A percentile compares a stretch with the other conserved stretches of the same genome.
Evolutionary conservation across 2,888 invertebrate genomes (phyloP).

Genomic region (Coenonympha arcania): DNA sequence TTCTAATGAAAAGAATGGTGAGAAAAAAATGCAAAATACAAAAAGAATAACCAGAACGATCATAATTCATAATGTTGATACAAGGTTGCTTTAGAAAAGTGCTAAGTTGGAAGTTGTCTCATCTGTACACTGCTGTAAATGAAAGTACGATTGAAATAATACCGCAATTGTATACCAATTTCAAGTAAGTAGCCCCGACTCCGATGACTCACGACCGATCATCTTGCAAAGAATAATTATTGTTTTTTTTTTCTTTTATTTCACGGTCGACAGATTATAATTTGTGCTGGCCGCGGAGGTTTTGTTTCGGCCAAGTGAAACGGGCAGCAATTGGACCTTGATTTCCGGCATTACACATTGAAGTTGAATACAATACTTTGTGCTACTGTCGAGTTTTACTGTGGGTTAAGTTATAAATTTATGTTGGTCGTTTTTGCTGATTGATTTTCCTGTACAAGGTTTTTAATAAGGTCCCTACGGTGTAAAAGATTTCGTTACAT

Average conservation of each 20-base stretch:
- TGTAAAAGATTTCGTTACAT: too few species aligned
- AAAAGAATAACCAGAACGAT: too few species aligned
- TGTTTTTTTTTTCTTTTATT: slow-evolving; percentile 28
- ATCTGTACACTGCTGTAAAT: slow-evolving; percentile 2
- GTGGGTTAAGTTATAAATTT: not conserved
- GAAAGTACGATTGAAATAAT: slow-evolving; percentile 15
- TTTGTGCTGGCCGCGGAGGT: slow-evolving; percentile 36
- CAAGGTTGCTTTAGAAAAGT: not conserved
- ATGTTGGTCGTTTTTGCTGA: too few species aligned
- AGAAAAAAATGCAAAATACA: too few species aligned
- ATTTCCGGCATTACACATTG: slow-evolving; percentile 47
- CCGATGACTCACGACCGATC: slow-evolving; percentile 20
- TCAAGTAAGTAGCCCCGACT: slow-evolving; percentile 1
- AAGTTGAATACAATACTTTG: slow-evolving; percentile 19
- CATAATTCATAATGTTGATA: not conserved
- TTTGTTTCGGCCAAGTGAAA: slow-evolving; percentile 64
- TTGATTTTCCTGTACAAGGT: too few species aligned
- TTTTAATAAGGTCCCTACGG: too few species aligned
- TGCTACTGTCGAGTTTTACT: slow-evolving; percentile 1
- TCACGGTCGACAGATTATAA: slow-evolving; percentile 32
- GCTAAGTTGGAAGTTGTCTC: not conserved
- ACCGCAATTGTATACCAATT: slow-evolving; percentile 9
- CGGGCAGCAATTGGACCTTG: slow-evolving; percentile 68
- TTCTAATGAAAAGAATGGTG: too few species aligned
- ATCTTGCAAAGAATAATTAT: slow-evolving; percentile 22